Conservation (phyloP, 2,888 invertebrate species). For the Temnothorax unifasciatus region DNA sequence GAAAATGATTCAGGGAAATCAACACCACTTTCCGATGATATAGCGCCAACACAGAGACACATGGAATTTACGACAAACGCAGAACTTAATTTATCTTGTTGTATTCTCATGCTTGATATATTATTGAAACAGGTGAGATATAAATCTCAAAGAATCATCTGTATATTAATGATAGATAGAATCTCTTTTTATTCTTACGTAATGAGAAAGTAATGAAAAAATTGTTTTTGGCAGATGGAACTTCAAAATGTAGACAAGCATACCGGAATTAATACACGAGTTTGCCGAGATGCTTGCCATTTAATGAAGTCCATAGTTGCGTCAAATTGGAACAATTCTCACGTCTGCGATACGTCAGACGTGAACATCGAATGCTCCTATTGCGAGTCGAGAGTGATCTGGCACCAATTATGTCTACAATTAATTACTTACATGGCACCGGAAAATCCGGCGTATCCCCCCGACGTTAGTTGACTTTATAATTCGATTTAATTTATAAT, state of each 20-base stretch:
- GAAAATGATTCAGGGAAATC: slow-evolving; percentile 91
- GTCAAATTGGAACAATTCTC: slow-evolving; percentile 90
- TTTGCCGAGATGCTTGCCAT: slow-evolving; percentile 91
- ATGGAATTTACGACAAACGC: slow-evolving; percentile 91
- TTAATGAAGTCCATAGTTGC: slow-evolving; percentile 92
- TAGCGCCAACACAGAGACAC: slow-evolving; percentile 88
- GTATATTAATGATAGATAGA: background rate
- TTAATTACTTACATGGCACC: slow-evolving; percentile 94
- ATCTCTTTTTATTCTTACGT: slow-evolving; percentile 8
- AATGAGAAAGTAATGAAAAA: background rate
- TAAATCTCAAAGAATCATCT: background rate
- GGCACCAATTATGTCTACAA: slow-evolving; percentile 96
- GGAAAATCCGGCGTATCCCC: slow-evolving; percentile 91
- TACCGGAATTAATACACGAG: slow-evolving; percentile 92
- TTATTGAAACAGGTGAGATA: slow-evolving; percentile 94
- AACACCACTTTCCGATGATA: slow-evolving; percentile 91
- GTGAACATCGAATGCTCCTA: slow-evolving; percentile 91
- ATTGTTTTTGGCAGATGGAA: slow-evolving; percentile 89
- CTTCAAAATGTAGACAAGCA: slow-evolving; percentile 94
- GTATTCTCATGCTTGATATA: slow-evolving; percentile 98
- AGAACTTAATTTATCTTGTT: slow-evolving; percentile 95
- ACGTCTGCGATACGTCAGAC: slow-evolving; percentile 87
- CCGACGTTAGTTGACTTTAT: slow-evolving; percentile 89
- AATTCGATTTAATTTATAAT: slow-evolving; percentile 1
- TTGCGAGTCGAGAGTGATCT: slow-evolving; percentile 97